Percentiles rank a stretch among this genome's conserved stretches.
phyloP scores from a whole-genome alignment of 92 coral and sea anemone species.

The Zoanthus sociatus region DNA sequence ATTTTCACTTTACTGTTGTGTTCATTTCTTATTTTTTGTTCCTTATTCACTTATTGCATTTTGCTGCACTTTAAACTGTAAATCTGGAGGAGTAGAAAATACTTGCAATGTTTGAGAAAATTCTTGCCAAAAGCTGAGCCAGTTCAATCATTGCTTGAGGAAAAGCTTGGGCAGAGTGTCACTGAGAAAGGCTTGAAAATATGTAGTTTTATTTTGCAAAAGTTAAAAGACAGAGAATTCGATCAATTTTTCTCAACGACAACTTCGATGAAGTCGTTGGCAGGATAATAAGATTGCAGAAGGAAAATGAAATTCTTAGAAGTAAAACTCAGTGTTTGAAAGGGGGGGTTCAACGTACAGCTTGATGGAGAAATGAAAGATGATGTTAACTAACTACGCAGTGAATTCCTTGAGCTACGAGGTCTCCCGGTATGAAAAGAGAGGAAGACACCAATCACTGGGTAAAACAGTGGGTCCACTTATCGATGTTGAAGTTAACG shows the following conservation, averaged over 20 bases:
- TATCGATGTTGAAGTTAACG: not conserved
- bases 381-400: slow-evolving; percentile 2
- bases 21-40: not conserved
- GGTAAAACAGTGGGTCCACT: slow-evolving; percentile 11
- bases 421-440: slow-evolving; percentile 4
- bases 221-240: not conserved
- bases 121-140: not conserved
- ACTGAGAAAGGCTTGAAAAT: not conserved
- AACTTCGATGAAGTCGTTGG: not conserved
- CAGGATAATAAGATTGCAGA: not conserved
- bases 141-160: not conserved
- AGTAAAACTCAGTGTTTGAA: not conserved
- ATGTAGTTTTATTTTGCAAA: not conserved
- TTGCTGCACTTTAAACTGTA: not conserved
- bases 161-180: not conserved
- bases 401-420: slow-evolving; percentile 13
- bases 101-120: not conserved
- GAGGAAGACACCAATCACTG: slow-evolving; percentile 11
- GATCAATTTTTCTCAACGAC: not conserved
- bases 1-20: not conserved
- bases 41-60: slow-evolving; percentile 20
- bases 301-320: too few species aligned
- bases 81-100: slow-evolving; percentile 1
- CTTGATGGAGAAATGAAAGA: slow-evolving; percentile 21
- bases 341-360: slow-evolving; percentile 17